These are phyloP conservation scores for Chymomyza fuscimana DNA, from an alignment of 2,888 invertebrate species.

Conservation along the genomic window DNA sequence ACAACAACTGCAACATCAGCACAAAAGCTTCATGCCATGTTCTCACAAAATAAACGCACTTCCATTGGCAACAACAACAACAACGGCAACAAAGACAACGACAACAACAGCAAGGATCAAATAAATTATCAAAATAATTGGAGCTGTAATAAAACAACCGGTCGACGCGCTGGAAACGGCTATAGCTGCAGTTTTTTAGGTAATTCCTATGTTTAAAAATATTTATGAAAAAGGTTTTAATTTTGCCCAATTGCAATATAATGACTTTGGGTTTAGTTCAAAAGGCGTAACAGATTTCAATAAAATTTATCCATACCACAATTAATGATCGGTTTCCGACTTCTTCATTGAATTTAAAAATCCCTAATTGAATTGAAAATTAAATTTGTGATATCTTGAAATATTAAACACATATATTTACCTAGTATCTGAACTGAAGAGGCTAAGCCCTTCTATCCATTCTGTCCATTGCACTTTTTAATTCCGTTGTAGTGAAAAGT, in stretches of 20 bases:
- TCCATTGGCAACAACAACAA: conserved; percentile 58
- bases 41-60: conserved; percentile 68
- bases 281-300: not conserved
- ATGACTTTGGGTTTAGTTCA: conserved; percentile 27
- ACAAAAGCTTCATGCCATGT: conserved; percentile 64
- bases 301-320: not conserved
- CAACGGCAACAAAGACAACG: conserved; percentile 24
- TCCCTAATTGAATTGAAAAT: no score
- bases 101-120: conserved; percentile 69
- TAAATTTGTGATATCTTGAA: no score
- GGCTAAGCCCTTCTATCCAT: no score
- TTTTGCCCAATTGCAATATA: conserved; percentile 9
- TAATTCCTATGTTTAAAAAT: conserved; percentile 51
- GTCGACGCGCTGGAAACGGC: conserved; percentile 79
- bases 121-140: conserved; percentile 78
- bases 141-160: conserved; percentile 79
- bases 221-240: not conserved
- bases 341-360: not conserved
- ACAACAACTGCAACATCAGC: conserved; percentile 12
- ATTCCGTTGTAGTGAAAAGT: no score
- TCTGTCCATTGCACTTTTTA: no score
- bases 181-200: conserved; percentile 80
- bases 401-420: no score
- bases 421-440: no score
- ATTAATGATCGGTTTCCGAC: not conserved